Evolutionary conservation across 2,797 vertebrate genomes (phyloP), one percentile per base, ranked within the genome.

Genomic region (Xiphorhynchus erythropygius): DNA sequence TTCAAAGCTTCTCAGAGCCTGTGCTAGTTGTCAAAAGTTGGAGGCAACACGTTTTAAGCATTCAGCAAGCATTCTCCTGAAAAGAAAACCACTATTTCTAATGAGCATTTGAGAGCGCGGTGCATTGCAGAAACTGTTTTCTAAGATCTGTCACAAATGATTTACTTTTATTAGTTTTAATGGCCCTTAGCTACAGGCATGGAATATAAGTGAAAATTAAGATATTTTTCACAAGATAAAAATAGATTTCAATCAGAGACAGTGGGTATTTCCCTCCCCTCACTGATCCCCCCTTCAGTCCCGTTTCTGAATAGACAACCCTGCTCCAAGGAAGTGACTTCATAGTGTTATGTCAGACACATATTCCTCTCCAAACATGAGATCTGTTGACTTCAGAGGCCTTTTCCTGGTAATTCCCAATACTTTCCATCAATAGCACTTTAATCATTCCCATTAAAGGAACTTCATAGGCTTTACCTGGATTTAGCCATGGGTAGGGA

Each of bases 121-220:
- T 95, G 88, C 96, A 95, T 87, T 98, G 97, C 97, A 97, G 97
- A 98, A 97, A 97, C 96, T 94, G 96, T 97, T 98, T 98, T 97
- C 97, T 97, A 97, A 97, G 97, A 97, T 97, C 97, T 98, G 98
- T 98, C 98, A 98, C 97, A 97, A 98, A 97, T 98, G 97, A 98
- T 98, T 98, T 98, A 98, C 96, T 97, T 98, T 98, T 98, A 98
- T 98, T 98, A 97, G 97, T 97, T 98, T 97, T 98, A 98, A 98
- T 98, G 97, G 98, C 96, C 96, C 90, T 98, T 97, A 98, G 97
- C 97, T 97, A 98, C 89, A 80, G 94, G 94, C 97, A 84, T 85
- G 89, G 97, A 97, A 97, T 98, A 97, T 97, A 98, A 98, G 97
- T 97, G 97, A 98, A 98, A 98, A 98, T 98, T 98, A 98, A 98